Percentiles rank a stretch among this genome's conserved stretches.
These are phyloP conservation scores for Drosophila multiciliata DNA, from an alignment of 2,888 invertebrate species.

Conservation along the genomic window DNA sequence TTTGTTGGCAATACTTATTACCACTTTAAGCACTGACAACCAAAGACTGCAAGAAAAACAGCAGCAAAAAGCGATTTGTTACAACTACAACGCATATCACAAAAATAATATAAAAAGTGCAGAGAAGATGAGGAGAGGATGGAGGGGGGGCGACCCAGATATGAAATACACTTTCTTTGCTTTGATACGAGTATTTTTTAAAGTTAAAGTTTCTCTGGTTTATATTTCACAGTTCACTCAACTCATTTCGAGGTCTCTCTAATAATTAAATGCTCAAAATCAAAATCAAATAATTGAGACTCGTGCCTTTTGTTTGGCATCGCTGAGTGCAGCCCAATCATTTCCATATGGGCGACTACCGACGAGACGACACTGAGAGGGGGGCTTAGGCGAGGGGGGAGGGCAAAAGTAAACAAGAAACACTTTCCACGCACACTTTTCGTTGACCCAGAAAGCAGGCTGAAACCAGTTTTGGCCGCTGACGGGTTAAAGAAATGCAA, in stretches of 20 bases:
- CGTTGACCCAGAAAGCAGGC: slow-evolving; percentile 72
- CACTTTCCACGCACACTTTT: slow-evolving; percentile 70
- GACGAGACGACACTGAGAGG: not conserved
- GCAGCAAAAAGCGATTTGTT: slow-evolving; percentile 56
- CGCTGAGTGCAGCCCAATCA: slow-evolving; percentile 44
- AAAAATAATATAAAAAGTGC: not conserved
- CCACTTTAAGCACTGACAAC: slow-evolving; percentile 32
- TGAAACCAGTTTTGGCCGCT: slow-evolving; percentile 66
- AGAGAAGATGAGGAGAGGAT: too few species aligned
- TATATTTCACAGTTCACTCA: slow-evolving; percentile 64
- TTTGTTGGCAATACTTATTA: slow-evolving; percentile 55
- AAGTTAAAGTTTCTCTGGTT: slow-evolving; percentile 49
- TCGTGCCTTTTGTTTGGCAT: slow-evolving; percentile 39
- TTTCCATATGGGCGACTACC: slow-evolving; percentile 37
- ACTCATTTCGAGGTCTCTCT: slow-evolving; percentile 45
- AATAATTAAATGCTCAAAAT: slow-evolving; percentile 68
- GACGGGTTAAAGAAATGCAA: slow-evolving; percentile 76
- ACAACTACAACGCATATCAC: slow-evolving; percentile 33
- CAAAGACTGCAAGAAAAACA: slow-evolving; percentile 12
- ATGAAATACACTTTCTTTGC: slow-evolving; percentile 75
- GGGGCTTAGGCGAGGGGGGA: not conserved
- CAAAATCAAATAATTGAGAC: slow-evolving; percentile 70
- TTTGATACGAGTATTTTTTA: slow-evolving; percentile 28
- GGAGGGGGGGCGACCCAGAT: slow-evolving; percentile 59
- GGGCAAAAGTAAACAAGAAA: slow-evolving; percentile 38